Base-by-base conservation (phyloP, 2,888 invertebrate genomes). In the Ephialtes manifestator region DNA sequence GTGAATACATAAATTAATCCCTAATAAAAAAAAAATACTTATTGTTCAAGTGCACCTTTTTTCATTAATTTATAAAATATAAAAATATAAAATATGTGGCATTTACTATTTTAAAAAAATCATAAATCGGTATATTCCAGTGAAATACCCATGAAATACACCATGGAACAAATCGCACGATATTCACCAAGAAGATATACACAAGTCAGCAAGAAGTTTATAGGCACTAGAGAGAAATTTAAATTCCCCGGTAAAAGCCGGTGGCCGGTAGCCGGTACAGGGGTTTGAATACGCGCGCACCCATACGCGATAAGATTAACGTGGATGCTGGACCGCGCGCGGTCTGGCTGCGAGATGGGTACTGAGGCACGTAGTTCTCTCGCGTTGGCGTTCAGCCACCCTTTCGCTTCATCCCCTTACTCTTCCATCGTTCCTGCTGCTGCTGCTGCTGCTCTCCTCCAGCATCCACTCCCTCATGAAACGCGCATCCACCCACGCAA, bases 401-500 rank as follows among this genome's bases (percentile, higher is more conserved):
- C 88, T 87, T 85, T 86, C 75, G 83, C 83, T 83, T 67, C 76
- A 71, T 83, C 88, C 86, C 83, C 82, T 67, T 70, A 70, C 55
- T 74, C 65, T 75, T 55, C 84, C 85, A 81, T 43, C 86, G 76
- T 80, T 65, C 46, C 46, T 20, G 68, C 68, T 86, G 35, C 35
- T 51, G 28, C 68, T 67, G 68, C 51, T 51, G 68, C 68, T 70
- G 43, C 78, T 70, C 43, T 71, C 77, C 53, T 82, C 82, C 81
- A 85, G 75, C 83, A 79, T 86, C 88, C 86, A 87, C 87, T 88
- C 88, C 86, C 87, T 88, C 90, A 90, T 91, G 91, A 90, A 91
- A 89, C 91, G 93, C 93, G 93, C 93, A 93, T 90, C 92, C 90
- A 93, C 91, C 93, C 91, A 93, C 93, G 93, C 92, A 93, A 93